Evolutionary conservation across 2,797 vertebrate species (phyloP).

Genomic region (Myiotriccus ornatus): DNA sequence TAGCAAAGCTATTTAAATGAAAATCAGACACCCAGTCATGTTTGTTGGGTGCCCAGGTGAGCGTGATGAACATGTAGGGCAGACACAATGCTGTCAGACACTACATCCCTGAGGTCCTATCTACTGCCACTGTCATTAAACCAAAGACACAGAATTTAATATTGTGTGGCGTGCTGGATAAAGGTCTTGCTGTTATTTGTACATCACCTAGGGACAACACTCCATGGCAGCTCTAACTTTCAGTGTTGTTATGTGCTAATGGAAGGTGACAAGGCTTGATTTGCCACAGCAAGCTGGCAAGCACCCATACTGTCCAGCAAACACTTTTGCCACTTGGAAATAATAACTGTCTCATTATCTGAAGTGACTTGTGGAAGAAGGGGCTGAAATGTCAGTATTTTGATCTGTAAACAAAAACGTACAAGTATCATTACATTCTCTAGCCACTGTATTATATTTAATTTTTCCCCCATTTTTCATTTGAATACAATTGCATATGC

Average conservation of each 20-base stretch:
- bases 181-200: neutral
- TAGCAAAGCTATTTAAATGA: neutral
- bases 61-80: neutral
- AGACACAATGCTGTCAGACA: rapidly evolving
- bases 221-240: neutral
- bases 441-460: neutral
- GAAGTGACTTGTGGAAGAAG: neutral
- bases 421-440: neutral
- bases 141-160: neutral
- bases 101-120: neutral
- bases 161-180: neutral
- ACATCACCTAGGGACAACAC: rapidly evolving
- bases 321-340: neutral
- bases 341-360: neutral
- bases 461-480: neutral
- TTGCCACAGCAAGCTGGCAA: neutral
- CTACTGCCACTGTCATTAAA: neutral
- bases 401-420: neutral
- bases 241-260: neutral
- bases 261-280: neutral
- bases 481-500: neutral
- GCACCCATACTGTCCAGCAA: neutral
- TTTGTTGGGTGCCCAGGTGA: neutral
- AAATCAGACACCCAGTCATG: neutral
- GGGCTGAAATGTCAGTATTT: neutral